These are phyloP conservation scores for Heliconius himera DNA, from an alignment of 1,140 invertebrate species.

Conservation along the genomic window DNA sequence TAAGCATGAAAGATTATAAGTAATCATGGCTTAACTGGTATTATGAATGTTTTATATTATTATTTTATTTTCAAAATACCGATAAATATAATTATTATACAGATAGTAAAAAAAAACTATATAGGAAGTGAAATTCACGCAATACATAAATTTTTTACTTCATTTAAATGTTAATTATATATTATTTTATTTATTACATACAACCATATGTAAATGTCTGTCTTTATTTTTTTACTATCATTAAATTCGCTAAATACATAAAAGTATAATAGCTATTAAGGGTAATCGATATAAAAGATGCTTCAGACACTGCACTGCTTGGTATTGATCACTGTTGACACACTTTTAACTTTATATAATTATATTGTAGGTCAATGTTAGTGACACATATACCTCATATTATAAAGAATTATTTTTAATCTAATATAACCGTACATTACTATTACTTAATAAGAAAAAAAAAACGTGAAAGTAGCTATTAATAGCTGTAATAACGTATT, in stretches of 20 bases:
- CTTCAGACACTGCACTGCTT: not conserved
- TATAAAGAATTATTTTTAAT: not conserved
- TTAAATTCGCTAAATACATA: not conserved
- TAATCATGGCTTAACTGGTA: not conserved
- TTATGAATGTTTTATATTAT: not conserved
- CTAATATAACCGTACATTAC: not conserved
- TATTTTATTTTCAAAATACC: not conserved
- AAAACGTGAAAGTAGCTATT: not conserved
- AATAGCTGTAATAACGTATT: not conserved
- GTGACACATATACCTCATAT: not conserved
- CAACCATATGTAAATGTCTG: too few species aligned
- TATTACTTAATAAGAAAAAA: not conserved
- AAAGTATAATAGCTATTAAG: not conserved
- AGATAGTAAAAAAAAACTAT: not conserved
- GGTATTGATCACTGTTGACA: slow-evolving; percentile 6
- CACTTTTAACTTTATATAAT: not conserved
- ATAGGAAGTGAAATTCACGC: not conserved
- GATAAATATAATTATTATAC: not conserved
- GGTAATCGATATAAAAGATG: not conserved
- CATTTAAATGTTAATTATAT: too few species aligned
- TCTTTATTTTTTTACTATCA: not conserved
- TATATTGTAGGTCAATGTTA: slow-evolving; percentile 8
- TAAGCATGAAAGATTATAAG: not conserved
- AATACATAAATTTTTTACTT: not conserved
- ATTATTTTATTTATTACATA: too few species aligned